A percentile compares a stretch with the other conserved stretches of the same genome.
These are phyloP conservation scores for Hyphantria cunea DNA, from an alignment of 1,140 invertebrate genomes.

Conservation along the genomic window DNA sequence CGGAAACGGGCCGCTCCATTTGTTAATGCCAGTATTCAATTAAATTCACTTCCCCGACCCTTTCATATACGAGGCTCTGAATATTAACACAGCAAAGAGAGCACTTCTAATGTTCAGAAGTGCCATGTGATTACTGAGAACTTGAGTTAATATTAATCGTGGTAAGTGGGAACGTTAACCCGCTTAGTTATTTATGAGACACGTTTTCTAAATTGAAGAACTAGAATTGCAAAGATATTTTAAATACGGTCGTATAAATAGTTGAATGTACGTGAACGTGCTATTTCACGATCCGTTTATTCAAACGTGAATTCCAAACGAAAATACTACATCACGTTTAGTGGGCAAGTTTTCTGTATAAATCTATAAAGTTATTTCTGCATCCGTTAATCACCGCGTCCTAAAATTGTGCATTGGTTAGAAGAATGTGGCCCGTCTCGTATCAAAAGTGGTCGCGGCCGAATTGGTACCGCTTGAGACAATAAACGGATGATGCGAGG, in stretches of 20 bases:
- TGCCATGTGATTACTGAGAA: constrained; percentile 28
- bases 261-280: background rate
- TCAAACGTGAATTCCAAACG: constrained; percentile 14
- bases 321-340: constrained; percentile 11
- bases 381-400: constrained; percentile 33
- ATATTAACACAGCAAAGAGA: constrained; percentile 56
- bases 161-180: constrained; percentile 23
- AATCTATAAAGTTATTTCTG: constrained; percentile 39
- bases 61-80: constrained; percentile 64
- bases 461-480: constrained; percentile 48
- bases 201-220: constrained; percentile 7
- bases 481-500: constrained; percentile 56
- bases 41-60: constrained; percentile 75
- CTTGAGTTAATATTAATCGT: constrained; percentile 29
- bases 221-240: no score
- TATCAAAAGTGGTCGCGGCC: constrained; percentile 46
- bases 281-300: background rate
- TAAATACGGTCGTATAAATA: no score
- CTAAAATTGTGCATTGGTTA: constrained; percentile 39
- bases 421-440: constrained; percentile 43
- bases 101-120: constrained; percentile 32
- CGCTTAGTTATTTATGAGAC: constrained; percentile 10
- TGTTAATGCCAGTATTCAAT: constrained; percentile 78
- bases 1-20: constrained; percentile 74
- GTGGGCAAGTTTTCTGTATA: constrained; percentile 12